Evolutionary conservation across 2,888 invertebrate species (phyloP).

Genomic region (Hermaeophaga mercurialis): DNA sequence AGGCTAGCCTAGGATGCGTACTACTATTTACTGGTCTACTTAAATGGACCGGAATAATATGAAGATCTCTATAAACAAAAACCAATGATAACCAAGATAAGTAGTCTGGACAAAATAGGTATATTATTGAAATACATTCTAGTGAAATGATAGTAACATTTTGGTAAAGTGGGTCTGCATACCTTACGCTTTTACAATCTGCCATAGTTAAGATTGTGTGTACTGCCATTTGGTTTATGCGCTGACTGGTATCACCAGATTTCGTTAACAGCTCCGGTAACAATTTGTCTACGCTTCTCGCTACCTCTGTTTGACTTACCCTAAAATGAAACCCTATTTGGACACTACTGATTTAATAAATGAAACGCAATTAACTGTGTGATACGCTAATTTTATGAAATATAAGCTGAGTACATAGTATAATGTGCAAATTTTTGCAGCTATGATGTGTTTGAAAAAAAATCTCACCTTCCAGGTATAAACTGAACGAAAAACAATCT

Average conservation of each 20-base stretch:
- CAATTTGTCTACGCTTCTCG: constrained; percentile 80
- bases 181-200: constrained; percentile 79
- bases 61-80: constrained; percentile 66
- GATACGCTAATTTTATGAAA: not conserved
- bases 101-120: not conserved
- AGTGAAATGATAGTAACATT: not conserved
- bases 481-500: constrained; percentile 81
- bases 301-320: constrained; percentile 81
- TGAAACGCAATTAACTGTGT: not conserved
- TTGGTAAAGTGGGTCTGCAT: too few relatives aligned
- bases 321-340: too few relatives aligned
- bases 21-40: constrained; percentile 83
- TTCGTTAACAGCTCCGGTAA: constrained; percentile 83
- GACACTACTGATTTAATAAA: too few relatives aligned
- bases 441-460: too few relatives aligned
- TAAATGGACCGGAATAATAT: constrained; percentile 81
- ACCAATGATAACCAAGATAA: not conserved
- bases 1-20: constrained; percentile 83
- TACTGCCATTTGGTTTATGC: constrained; percentile 85
- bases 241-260: constrained; percentile 85
- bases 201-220: constrained; percentile 87
- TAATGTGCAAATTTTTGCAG: too few relatives aligned
- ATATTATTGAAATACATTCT: not conserved
- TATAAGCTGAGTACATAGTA: too few relatives aligned
- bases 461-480: constrained; percentile 72